Evolutionary conservation across 2,797 vertebrate species (phyloP).

Genomic region (Sebastes reedi): DNA sequence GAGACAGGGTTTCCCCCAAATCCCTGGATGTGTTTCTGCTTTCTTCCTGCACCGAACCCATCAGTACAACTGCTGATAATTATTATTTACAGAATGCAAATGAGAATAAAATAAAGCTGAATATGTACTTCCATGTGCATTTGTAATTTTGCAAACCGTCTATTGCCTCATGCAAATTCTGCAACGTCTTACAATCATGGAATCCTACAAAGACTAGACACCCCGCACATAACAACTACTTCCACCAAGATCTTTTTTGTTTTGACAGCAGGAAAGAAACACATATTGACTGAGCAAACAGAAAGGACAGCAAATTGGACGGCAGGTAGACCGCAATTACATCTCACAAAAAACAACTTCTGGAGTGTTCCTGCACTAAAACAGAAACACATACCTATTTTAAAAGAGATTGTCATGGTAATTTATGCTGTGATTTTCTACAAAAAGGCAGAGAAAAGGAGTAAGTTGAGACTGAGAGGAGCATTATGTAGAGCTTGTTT

Average conservation of each 20-base stretch:
- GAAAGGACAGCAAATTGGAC: neutral
- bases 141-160: neutral
- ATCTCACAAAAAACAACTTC: too few species aligned
- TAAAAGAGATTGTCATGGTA: neutral
- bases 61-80: neutral
- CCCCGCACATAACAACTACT: neutral
- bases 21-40: neutral
- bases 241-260: neutral
- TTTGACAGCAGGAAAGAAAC: neutral
- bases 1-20: slow-evolving; percentile 16
- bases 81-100: neutral
- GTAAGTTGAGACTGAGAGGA: neutral
- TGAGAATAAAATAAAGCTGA: neutral
- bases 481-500: neutral
- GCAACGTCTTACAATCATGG: neutral
- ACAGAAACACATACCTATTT: neutral
- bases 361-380: neutral
- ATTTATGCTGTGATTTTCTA: neutral
- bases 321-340: neutral
- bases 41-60: neutral
- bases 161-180: neutral
- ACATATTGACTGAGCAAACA: neutral
- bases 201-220: neutral
- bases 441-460: neutral
- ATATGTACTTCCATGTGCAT: neutral